Evolutionary conservation across 2,113 vertebrate genomes (phyloP).

Genomic region (Geothlypis trichas): DNA sequence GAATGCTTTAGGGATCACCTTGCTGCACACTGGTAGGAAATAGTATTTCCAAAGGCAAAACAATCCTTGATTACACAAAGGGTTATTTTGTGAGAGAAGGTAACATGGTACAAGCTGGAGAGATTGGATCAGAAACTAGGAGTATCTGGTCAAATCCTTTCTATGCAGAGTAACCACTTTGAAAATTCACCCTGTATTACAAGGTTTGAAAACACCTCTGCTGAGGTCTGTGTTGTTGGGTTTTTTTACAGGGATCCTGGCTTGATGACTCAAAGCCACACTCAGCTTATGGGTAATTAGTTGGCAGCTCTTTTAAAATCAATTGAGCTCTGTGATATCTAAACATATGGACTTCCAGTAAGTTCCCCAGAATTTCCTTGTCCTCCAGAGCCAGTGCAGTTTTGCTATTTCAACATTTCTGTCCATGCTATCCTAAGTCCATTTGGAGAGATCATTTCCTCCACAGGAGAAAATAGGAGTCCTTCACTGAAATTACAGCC

Average conservation of each 20-base stretch:
- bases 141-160: not conserved
- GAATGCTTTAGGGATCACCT: not conserved
- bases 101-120: not conserved
- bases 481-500: not conserved
- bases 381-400: not conserved
- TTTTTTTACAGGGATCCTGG: not conserved
- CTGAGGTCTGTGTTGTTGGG: not conserved
- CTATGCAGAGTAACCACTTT: not conserved
- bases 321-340: conserved; percentile 24
- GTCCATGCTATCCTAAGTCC: not conserved
- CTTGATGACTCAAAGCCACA: conserved; percentile 26
- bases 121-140: not conserved
- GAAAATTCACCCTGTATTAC: not conserved
- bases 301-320: conserved; percentile 50
- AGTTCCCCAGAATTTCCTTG: conserved; percentile 12
- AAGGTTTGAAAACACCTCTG: not conserved
- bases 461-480: not conserved
- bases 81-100: not conserved
- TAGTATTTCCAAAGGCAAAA: not conserved
- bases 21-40: not conserved
- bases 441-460: not conserved
- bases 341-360: conserved; percentile 31
- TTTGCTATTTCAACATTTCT: not conserved
- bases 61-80: not conserved
- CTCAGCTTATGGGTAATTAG: conserved; percentile 30